Conservation (phyloP, 2,888 invertebrate species). For the Tetheella fluctuosa region DNA sequence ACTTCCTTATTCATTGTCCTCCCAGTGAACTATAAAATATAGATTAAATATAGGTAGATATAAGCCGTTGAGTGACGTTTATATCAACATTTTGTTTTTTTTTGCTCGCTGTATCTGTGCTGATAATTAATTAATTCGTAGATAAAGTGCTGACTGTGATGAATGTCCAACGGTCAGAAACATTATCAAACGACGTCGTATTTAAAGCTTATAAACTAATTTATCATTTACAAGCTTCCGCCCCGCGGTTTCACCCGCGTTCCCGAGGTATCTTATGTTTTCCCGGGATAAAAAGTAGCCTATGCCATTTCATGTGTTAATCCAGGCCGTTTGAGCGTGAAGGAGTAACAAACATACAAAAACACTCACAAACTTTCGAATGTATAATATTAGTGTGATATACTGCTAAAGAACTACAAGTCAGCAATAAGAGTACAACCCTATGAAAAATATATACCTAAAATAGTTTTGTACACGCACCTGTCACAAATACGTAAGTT, state of each 20-base stretch:
- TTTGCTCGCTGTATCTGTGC: not conserved
- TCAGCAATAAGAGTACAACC: not conserved
- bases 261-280: too few relatives aligned
- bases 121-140: not conserved
- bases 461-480: not conserved
- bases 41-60: slow-evolving; percentile 8
- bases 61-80: not conserved
- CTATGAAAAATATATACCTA: not conserved
- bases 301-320: too few relatives aligned
- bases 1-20: slow-evolving; percentile 47
- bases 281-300: too few relatives aligned
- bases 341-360: too few relatives aligned
- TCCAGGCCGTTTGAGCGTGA: too few relatives aligned
- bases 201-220: not conserved
- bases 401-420: too few relatives aligned
- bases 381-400: too few relatives aligned
- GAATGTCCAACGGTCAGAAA: not conserved
- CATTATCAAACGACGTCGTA: not conserved
- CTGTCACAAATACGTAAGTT: not conserved
- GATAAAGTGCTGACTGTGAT: not conserved
- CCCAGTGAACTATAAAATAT: slow-evolving; percentile 4
- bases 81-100: not conserved
- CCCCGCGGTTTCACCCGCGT: too few relatives aligned
- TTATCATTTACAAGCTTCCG: too few relatives aligned
- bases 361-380: too few relatives aligned